Evolutionary conservation across 2,113 vertebrate genomes (phyloP).

Genomic region (Stegastes partitus): DNA sequence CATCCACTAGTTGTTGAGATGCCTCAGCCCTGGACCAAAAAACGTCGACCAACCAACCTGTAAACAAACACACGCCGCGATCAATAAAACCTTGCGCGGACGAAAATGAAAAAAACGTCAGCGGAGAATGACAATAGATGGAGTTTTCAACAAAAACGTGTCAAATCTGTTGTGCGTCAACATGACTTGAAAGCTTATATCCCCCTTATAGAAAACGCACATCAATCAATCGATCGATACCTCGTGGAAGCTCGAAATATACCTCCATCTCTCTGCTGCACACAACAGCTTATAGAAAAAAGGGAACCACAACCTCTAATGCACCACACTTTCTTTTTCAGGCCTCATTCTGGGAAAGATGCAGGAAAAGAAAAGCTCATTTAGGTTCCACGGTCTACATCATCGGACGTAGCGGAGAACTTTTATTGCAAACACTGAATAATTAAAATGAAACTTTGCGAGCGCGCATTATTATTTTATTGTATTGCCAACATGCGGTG

Average conservation of each 20-base stretch:
- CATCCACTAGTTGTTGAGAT: background rate
- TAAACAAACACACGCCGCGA: too few relatives aligned
- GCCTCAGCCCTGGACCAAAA: background rate
- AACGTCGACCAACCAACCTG: too few relatives aligned
- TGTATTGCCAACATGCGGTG: conserved; percentile 28
- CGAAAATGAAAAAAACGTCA: background rate
- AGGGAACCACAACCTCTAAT: background rate
- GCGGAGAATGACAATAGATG: too few relatives aligned
- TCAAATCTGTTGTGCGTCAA: background rate
- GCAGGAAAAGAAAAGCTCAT: conserved; percentile 3
- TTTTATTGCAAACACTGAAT: conserved; percentile 58
- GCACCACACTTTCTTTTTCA: background rate
- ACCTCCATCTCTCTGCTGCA: too few relatives aligned
- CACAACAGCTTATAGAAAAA: background rate
- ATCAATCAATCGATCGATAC: too few relatives aligned
- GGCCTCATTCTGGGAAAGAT: background rate
- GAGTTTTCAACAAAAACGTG: too few relatives aligned
- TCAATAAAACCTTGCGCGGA: too few relatives aligned
- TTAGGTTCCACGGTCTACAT: conserved; percentile 22
- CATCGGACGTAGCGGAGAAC: conserved; percentile 3
- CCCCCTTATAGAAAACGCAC: too few relatives aligned
- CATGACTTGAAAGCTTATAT: background rate
- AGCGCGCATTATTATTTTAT: conserved; percentile 11
- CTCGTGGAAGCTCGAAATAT: too few relatives aligned
- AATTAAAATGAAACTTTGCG: conserved; percentile 40